Conservation (phyloP, 2,113 vertebrate species). For the Sterna hirundo region DNA sequence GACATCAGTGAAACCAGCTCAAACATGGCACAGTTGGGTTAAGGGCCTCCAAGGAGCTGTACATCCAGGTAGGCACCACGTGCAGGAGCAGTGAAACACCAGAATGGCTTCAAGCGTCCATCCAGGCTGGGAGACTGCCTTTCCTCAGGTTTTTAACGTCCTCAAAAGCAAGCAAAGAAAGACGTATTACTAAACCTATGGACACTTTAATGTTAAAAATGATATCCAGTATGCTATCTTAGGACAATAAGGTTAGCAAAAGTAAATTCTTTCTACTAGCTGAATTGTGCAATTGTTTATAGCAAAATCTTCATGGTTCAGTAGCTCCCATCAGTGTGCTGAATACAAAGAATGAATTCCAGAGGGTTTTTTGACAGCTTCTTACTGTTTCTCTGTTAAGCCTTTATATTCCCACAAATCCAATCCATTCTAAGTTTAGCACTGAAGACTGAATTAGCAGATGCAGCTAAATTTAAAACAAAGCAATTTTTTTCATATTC, state of each 20-base stretch:
- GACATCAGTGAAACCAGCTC: no score
- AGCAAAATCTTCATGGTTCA: background rate
- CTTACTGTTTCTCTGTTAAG: background rate
- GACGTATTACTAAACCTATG: background rate
- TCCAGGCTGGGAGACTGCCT: background rate
- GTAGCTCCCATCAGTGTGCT: background rate
- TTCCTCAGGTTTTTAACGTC: background rate
- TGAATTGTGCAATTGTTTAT: background rate
- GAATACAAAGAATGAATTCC: background rate
- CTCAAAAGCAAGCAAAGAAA: background rate
- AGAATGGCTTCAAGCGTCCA: background rate
- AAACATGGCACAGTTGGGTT: accelerated
- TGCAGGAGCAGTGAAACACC: background rate
- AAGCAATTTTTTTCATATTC: background rate
- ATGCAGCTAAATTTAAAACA: constrained; percentile 2
- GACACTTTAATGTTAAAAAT: background rate
- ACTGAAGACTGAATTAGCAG: background rate
- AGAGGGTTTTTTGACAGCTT: background rate
- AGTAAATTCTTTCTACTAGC: background rate
- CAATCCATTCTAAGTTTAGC: background rate
- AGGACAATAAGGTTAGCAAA: background rate
- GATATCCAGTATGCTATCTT: accelerated
- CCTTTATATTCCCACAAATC: background rate
- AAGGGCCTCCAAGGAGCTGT: background rate
- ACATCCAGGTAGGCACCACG: background rate